phyloP scores from a whole-genome alignment of 2,888 invertebrate species.

The Sminthurides aquaticus region DNA sequence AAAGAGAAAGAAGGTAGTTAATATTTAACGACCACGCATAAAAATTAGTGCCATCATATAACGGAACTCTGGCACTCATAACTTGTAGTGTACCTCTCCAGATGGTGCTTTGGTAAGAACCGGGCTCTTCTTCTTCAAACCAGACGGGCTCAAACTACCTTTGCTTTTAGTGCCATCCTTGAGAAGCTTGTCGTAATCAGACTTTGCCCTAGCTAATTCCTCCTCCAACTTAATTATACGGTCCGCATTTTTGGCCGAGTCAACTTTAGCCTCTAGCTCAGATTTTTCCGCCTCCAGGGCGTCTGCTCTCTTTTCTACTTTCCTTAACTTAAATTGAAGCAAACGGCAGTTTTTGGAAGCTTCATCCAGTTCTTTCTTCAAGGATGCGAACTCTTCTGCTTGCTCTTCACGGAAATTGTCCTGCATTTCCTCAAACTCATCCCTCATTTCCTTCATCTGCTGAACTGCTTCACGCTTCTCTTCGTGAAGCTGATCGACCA shows the following conservation, averaged over 20 bases:
- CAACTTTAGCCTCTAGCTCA: conserved; percentile 51
- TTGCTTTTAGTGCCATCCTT: conserved; percentile 67
- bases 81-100: too few relatives aligned
- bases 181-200: conserved; percentile 61
- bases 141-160: conserved; percentile 25
- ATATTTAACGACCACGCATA: too few relatives aligned
- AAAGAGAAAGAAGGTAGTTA: neutral
- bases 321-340: conserved; percentile 92
- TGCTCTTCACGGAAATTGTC: conserved; percentile 96
- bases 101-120: conserved; percentile 41
- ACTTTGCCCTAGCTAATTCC: conserved; percentile 72
- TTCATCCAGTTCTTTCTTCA: conserved; percentile 91
- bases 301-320: conserved; percentile 82
- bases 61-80: too few relatives aligned
- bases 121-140: conserved; percentile 40
- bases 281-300: conserved; percentile 78
- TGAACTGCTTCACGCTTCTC: conserved; percentile 92
- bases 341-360: conserved; percentile 97
- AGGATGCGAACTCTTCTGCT: conserved; percentile 86
- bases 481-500: conserved; percentile 89
- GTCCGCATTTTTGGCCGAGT: conserved; percentile 51
- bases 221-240: conserved; percentile 75
- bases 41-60: too few relatives aligned
- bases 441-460: conserved; percentile 84
- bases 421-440: conserved; percentile 98